Evolutionary conservation across 2,888 invertebrate species (phyloP), one percentile per base, ranked within the genome.

Genomic region (Agrotis segetum): DNA sequence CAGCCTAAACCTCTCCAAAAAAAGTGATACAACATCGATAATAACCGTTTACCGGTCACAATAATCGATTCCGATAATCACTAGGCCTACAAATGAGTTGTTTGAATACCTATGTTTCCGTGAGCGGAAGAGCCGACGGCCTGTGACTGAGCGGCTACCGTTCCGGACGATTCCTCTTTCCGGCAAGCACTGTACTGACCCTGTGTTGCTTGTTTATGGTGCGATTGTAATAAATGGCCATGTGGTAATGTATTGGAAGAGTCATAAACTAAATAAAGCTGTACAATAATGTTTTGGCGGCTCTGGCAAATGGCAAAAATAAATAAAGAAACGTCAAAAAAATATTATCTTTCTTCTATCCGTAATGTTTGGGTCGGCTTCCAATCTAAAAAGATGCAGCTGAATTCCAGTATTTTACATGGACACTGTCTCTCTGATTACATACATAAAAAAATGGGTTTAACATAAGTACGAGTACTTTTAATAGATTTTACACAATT

Each of bases 161-260:
- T 91, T 91, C 88, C 90, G 90, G 87, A 84, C 87, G 80, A 87
- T 86, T 81, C 87, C 85, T 80, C 82, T 87, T 92, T 91, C 92
- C 92, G 88, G 86, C 81, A 81, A 82, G 71, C 73, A 86, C 83
- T 87, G 84, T 84, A 81, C 81, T 85, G 78, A 84, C 85, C 79
- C 84, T 88, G 79, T 87, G 50, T 67, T 63, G 71, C 56, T 71
- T 66, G 71, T 82, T 74, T 79, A 82, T 82, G 82, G 82, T 68
- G 63, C 44, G 63, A 66, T 74, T 61, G 69, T 73, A 50, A 40
- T 61, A 52, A 29, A 80, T n/a, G 55, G 17, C 47, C 59, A 9
- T 58, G 49, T 21, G 66, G 49, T 11, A 59, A 58, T 40, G 44
- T 34, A 46, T 9, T 62, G 21, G 19, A 79, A 49, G n/a, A 49